phyloP scores from a whole-genome alignment of 2,113 vertebrate genomes.

The Erythrolamprus reginae region DNA sequence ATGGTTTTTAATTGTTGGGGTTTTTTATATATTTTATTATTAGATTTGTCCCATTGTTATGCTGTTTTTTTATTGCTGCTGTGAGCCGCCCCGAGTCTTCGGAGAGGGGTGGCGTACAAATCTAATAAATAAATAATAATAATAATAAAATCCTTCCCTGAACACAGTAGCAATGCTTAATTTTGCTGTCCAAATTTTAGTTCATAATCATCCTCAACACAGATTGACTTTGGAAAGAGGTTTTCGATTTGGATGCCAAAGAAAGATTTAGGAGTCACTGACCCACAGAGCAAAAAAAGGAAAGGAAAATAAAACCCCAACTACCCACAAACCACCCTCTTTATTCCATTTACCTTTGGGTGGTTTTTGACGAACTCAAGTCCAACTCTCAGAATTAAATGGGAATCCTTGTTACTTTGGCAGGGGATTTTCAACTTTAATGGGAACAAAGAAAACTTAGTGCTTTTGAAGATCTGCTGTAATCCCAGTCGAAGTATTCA shows the following conservation, averaged over 20 bases:
- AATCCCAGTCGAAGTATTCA: neutral
- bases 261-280: slow-evolving; percentile 11
- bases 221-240: neutral
- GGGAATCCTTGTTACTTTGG: slow-evolving; percentile 8
- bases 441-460: slow-evolving; percentile 9
- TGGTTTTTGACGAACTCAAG: slow-evolving; percentile 18
- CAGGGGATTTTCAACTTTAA: neutral
- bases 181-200: neutral
- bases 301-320: too few species aligned
- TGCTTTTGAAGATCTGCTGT: neutral
- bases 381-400: slow-evolving; percentile 3
- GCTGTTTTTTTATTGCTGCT: too few species aligned
- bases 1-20: too few species aligned
- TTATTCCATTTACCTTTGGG: neutral
- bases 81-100: too few species aligned
- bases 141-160: neutral
- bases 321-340: neutral
- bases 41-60: too few species aligned
- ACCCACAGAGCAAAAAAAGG: neutral
- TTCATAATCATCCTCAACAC: neutral
- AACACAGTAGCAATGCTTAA: neutral
- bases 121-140: too few species aligned
- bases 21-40: too few species aligned
- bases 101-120: too few species aligned
- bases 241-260: neutral